These are phyloP conservation scores for Chorisops tibialis DNA, from an alignment of 2,888 invertebrate species.

Conservation along the genomic window DNA sequence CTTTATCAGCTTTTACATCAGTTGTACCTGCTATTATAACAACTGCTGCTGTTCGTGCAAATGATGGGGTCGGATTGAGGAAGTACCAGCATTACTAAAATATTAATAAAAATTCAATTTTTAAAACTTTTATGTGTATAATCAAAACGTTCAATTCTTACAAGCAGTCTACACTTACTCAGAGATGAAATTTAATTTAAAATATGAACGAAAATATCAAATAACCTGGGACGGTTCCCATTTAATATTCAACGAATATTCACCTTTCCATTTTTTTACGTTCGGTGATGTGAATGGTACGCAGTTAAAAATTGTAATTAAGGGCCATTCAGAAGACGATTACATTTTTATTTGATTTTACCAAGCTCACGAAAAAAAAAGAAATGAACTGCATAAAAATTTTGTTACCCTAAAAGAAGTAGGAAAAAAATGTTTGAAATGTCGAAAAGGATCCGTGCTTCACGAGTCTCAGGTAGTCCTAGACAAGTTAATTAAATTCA, in stretches of 20 bases:
- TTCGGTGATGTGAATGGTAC: slow-evolving; percentile 28
- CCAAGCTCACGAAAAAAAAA: slow-evolving; percentile 15
- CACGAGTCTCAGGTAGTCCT: background rate
- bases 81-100: no score
- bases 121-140: no score
- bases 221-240: slow-evolving; percentile 29
- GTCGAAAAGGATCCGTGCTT: background rate
- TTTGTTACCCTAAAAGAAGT: background rate
- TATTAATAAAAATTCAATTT: no score
- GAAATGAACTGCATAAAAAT: slow-evolving; percentile 17
- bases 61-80: no score
- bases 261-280: background rate
- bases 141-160: no score
- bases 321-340: slow-evolving; percentile 24
- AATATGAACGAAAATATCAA: no score
- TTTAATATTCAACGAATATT: slow-evolving; percentile 4
- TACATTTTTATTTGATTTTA: slow-evolving; percentile 27
- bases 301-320: slow-evolving; percentile 22
- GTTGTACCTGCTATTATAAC: no score
- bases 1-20: no score
- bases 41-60: no score
- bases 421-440: slow-evolving; percentile 1
- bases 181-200: slow-evolving; percentile 30
- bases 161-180: no score
- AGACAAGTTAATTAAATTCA: slow-evolving; percentile 47